Percentiles rank a stretch among this genome's conserved stretches.
These are phyloP conservation scores for Melanotaenia duboulayi DNA, from an alignment of 2,113 vertebrate genomes.

Conservation along the genomic window DNA sequence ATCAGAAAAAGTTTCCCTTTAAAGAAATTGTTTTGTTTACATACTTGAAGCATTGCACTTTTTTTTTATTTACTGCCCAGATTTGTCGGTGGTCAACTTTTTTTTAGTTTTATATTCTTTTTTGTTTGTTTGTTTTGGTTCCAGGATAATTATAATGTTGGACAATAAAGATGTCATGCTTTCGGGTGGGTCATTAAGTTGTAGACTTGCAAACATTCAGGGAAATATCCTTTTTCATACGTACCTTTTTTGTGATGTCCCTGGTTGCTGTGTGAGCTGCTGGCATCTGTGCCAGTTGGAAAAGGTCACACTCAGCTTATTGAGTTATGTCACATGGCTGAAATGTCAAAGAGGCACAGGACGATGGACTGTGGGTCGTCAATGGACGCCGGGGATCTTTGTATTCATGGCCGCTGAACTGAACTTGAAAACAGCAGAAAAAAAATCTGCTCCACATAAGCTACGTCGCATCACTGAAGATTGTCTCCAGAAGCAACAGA, in stretches of 20 bases:
- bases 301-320: conserved; percentile 29
- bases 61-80: conserved; percentile 60
- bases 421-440: conserved; percentile 18
- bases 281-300: conserved; percentile 39
- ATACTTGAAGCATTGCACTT: conserved; percentile 85
- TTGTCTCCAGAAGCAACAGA: conserved; percentile 29
- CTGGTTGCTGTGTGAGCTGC: conserved; percentile 24
- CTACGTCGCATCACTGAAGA: conserved; percentile 50
- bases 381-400: conserved; percentile 1
- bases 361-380: not conserved
- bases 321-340: conserved; percentile 6
- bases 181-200: conserved; percentile 44
- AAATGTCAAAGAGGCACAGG: conserved; percentile 31
- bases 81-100: conserved; percentile 42
- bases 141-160: conserved; percentile 47
- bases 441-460: conserved; percentile 43
- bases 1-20: conserved; percentile 59
- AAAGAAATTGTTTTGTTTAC: conserved; percentile 79
- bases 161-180: conserved; percentile 41
- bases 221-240: conserved; percentile 60
- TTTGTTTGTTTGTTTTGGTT: conserved; percentile 28
- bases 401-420: not conserved
- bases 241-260: conserved; percentile 25
- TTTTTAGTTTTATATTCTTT: conserved; percentile 28
- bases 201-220: conserved; percentile 72